Base-by-base conservation (phyloP, 30 jellyfish, hydroid and myxozoan species). In the Turritopsis dohrnii region DNA sequence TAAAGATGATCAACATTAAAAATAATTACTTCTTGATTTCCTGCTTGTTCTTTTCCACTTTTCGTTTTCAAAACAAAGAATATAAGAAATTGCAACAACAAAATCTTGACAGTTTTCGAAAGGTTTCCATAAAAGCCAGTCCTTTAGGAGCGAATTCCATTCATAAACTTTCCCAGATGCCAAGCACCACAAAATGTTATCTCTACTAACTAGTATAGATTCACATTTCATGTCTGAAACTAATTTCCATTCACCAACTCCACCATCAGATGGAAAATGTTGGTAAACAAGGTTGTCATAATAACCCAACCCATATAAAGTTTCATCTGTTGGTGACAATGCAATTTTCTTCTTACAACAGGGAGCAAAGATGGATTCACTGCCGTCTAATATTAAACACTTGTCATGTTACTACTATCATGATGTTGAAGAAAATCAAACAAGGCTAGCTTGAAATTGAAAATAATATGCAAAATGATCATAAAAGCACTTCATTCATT, bases 181-280 rank as follows among this genome's bases (percentile, higher is more conserved):
- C 30, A 69, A 69, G 30, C 77, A 69, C 77, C 77, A 69, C 22
- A 69, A 27, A 69, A 69, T 27, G 8, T 27, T 27, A 69, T 69
- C 77, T 69, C 19, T 69, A 27, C 77, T 69, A 69, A 41, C 60
- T 41, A 41, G 13, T 41, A 41, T 41, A 3, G 60, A 41, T 41
- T 41, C 9, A 41, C 60, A 41, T 41, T 41, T 13, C 60, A 41
- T 41, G 60, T 41, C 60, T 41, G 60, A 41, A 41, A 41, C 60
- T 41, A 41, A 41, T 41, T 5, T 41, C 60, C 60, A 41, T 3
- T 41, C 60, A 41, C 60, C 60, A 41, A 41, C 9, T 41, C 60
- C 60, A 41, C 60, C 60, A 41, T 13, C 60, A 41, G 60, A 5
- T 41, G 60, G 60, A 41, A 41, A 41, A 13, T 41, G 60, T 13